Conservation (phyloP, 2,888 invertebrate genomes). For the Phyllotreta cruciferae region DNA sequence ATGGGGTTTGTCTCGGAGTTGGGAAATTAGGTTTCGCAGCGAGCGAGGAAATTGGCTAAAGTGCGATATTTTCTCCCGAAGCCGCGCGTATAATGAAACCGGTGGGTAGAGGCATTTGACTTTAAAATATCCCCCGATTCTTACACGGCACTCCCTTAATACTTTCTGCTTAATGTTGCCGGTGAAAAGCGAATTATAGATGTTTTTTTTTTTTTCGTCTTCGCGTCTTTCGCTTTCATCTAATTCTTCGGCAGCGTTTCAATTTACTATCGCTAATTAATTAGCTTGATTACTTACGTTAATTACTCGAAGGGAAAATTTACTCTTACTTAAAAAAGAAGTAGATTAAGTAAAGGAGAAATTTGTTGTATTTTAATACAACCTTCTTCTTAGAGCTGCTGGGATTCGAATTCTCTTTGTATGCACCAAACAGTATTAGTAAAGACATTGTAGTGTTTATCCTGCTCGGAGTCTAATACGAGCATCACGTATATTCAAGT, state of each 20-base stretch:
- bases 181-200: background rate
- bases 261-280: no score
- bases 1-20: constrained; percentile 57
- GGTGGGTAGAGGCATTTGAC: constrained; percentile 55
- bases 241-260: no score
- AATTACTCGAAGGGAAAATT: background rate
- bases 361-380: background rate
- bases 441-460: constrained; percentile 7
- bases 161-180: constrained; percentile 33
- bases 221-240: no score
- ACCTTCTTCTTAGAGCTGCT: no score
- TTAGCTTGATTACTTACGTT: no score
- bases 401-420: constrained; percentile 1
- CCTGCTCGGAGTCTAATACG: constrained; percentile 1
- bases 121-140: constrained; percentile 56
- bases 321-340: constrained; percentile 1
- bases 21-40: constrained; percentile 57
- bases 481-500: constrained; percentile 11
- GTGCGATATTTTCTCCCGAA: constrained; percentile 55
- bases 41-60: constrained; percentile 55
- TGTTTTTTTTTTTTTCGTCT: no score
- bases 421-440: background rate
- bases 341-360: background rate
- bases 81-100: constrained; percentile 57
- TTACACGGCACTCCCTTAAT: constrained; percentile 47